Percentiles rank a stretch among this genome's conserved stretches.
These are phyloP conservation scores for Diachasma alloeum DNA, from an alignment of 1,140 invertebrate genomes.

Conservation along the genomic window DNA sequence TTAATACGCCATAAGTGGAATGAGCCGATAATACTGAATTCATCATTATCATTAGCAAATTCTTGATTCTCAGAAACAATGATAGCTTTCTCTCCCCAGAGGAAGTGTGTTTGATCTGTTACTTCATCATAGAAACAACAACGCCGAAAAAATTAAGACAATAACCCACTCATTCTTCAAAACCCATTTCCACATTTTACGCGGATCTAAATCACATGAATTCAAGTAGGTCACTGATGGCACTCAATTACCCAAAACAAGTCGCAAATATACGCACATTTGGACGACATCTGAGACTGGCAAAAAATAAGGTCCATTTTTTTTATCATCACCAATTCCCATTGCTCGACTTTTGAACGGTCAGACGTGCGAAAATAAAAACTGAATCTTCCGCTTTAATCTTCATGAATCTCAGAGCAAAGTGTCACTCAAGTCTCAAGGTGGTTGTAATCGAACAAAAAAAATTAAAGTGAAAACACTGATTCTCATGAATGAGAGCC, in stretches of 20 bases:
- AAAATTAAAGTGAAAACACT: not conserved
- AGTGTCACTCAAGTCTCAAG: conserved; percentile 11
- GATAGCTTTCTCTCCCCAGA: not conserved
- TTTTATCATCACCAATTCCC: not conserved
- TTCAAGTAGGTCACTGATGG: conserved; percentile 49
- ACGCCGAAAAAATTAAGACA: no score
- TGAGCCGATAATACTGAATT: no score
- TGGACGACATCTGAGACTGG: conserved; percentile 48
- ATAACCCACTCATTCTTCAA: no score
- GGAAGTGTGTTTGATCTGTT: no score
- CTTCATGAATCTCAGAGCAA: not conserved
- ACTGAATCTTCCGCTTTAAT: conserved; percentile 1
- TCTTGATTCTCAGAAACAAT: not conserved
- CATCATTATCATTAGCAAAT: not conserved
- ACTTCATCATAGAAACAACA: no score
- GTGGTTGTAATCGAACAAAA: not conserved
- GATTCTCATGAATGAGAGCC: not conserved
- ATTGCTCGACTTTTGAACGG: not conserved
- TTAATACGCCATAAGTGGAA: no score
- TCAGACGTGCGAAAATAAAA: not conserved
- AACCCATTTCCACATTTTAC: no score
- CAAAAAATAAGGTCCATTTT: conserved; percentile 40
- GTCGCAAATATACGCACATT: conserved; percentile 37
- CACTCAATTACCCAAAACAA: conserved; percentile 29
- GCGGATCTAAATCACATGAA: not conserved